phyloP scores from a whole-genome alignment of 1,140 invertebrate species.

The silkworm (Bombyx mori) region ASM3026992v2 NC_085125.1:789001-789500 shows the following conservation, averaged over 20 bases:
- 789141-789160: not conserved
- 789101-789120: not conserved
- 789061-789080: not conserved
- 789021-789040: too few relatives aligned
- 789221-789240: slow-evolving; percentile 1
- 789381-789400: not conserved
- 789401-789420: not conserved
- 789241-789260: not conserved
- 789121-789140: not conserved
- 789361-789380: not conserved
- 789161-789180: slow-evolving; percentile 1
- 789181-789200: not conserved
- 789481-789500: too few relatives aligned
- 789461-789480: too few relatives aligned
- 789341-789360: not conserved
- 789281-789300: not conserved
- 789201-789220: not conserved
- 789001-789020: too few relatives aligned
- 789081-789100: not conserved
- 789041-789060: too few relatives aligned
- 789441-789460: too few relatives aligned
- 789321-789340: not conserved
- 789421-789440: not conserved
- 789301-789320: not conserved
- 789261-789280: not conserved